phyloP scores from a whole-genome alignment of 2,113 vertebrate genomes.

The Hucho hucho region DNA sequence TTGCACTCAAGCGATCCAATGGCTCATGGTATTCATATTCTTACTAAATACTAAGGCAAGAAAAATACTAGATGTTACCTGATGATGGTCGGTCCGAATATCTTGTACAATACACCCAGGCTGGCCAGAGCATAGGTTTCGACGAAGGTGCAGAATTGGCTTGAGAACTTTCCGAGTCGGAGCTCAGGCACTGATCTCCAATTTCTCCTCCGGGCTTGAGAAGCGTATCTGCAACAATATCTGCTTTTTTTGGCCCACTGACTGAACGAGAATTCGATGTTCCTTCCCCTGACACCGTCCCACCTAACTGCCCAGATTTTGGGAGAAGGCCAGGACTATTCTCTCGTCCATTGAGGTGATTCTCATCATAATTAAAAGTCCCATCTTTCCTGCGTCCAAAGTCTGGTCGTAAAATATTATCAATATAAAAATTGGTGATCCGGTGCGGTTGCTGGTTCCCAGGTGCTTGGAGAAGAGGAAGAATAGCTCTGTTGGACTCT shows the following conservation, averaged over 20 bases:
- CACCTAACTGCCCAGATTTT: slow-evolving; percentile 48
- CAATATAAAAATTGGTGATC: slow-evolving; percentile 94
- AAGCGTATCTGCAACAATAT: slow-evolving; percentile 63
- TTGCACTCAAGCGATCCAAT: background rate
- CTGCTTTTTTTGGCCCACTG: slow-evolving; percentile 63
- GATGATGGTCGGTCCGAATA: slow-evolving; percentile 96
- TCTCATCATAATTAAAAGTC: slow-evolving; percentile 40
- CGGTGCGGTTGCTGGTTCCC: slow-evolving; percentile 79
- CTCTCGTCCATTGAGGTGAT: slow-evolving; percentile 50
- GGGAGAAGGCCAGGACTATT: slow-evolving; percentile 47
- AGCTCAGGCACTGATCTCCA: slow-evolving; percentile 79
- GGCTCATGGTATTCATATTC: background rate
- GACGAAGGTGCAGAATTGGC: slow-evolving; percentile 68
- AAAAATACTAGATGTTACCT: slow-evolving; percentile 71
- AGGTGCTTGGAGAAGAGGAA: slow-evolving; percentile 75
- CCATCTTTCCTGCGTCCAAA: slow-evolving; percentile 84
- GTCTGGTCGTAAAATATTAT: slow-evolving; percentile 89
- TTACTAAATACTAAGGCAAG: background rate
- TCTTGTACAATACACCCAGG: slow-evolving; percentile 97
- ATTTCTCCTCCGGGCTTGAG: slow-evolving; percentile 66
- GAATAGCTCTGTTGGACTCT: slow-evolving; percentile 73
- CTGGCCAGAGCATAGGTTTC: slow-evolving; percentile 92
- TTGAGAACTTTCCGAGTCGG: slow-evolving; percentile 85
- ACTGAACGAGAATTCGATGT: slow-evolving; percentile 69
- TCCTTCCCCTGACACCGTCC: slow-evolving; percentile 62